Evolutionary conservation across 2,888 invertebrate genomes (phyloP).

Genomic region (Epicampocera succincta): DNA sequence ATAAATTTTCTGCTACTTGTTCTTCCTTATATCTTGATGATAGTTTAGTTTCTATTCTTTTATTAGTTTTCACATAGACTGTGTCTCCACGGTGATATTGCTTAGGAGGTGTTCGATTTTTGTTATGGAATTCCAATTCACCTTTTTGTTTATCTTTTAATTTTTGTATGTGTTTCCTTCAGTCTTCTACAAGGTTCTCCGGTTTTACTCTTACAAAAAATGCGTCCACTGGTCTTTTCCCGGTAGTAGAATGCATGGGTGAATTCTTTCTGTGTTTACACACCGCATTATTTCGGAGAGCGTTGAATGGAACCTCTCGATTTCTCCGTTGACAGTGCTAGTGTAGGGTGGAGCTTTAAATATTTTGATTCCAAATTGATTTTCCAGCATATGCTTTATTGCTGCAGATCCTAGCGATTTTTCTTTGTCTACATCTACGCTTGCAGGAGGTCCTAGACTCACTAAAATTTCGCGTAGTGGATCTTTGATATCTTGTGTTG

Average conservation of each 20-base stretch:
- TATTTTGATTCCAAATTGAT: neutral
- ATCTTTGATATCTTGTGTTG: neutral
- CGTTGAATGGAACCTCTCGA: neutral
- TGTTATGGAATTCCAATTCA: too few relatives aligned
- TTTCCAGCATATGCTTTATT: neutral
- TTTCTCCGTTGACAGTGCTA: neutral
- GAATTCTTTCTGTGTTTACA: too few relatives aligned
- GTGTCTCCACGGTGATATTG: constrained; percentile 19
- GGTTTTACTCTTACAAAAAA: too few relatives aligned
- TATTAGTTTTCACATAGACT: constrained; percentile 11
- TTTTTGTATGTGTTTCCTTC: too few relatives aligned
- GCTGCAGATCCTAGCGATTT: neutral
- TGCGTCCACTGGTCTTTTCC: too few relatives aligned
- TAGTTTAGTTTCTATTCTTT: constrained; percentile 12
- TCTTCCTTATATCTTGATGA: constrained; percentile 11
- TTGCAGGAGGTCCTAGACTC: neutral
- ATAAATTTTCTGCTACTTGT: constrained; percentile 9
- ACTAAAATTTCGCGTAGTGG: neutral
- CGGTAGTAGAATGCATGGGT: too few relatives aligned
- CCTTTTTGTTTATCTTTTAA: too few relatives aligned
- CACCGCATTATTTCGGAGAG: too few relatives aligned
- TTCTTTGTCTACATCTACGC: neutral
- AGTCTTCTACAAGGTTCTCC: too few relatives aligned
- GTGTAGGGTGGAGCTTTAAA: neutral
- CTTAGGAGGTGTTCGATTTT: too few relatives aligned